These are phyloP conservation scores for Thryonomys swinderianus DNA, from an alignment of 2,113 vertebrate species.

Conservation along the genomic window DNA sequence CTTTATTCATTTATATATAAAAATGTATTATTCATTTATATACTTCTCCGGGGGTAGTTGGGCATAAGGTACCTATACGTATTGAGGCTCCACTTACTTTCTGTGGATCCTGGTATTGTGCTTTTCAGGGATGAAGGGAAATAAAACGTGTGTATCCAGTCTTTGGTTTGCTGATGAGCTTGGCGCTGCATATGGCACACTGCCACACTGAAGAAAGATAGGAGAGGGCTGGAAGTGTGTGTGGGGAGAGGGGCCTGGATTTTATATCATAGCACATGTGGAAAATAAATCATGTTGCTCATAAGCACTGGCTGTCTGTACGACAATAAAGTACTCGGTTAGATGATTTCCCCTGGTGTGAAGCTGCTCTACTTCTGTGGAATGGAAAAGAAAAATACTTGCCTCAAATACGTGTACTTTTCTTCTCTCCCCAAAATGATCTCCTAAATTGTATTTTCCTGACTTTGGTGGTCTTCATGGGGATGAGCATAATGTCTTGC, in stretches of 20 bases:
- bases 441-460: not conserved
- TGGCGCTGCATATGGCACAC: not conserved
- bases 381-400: not conserved
- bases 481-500: not conserved
- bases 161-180: not conserved
- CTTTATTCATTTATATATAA: not conserved
- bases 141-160: not conserved
- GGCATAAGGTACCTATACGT: not conserved
- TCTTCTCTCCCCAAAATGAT: not conserved
- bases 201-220: not conserved
- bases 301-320: not conserved
- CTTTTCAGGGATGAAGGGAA: slow-evolving; percentile 39
- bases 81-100: not conserved
- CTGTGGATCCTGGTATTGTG: not conserved
- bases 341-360: not conserved
- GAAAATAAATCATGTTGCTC: not conserved
- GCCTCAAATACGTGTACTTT: not conserved
- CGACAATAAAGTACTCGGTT: not conserved
- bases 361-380: not conserved
- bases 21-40: not conserved
- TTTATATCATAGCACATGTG: not conserved
- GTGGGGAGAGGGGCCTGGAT: not conserved
- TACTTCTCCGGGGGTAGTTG: not conserved
- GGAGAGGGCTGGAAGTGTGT: not conserved
- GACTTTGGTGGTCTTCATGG: not conserved